Percentiles rank a stretch among this genome's conserved stretches.
Conservation (phyloP, 2,113 vertebrate species). For the Cichladusa arquata region DNA sequence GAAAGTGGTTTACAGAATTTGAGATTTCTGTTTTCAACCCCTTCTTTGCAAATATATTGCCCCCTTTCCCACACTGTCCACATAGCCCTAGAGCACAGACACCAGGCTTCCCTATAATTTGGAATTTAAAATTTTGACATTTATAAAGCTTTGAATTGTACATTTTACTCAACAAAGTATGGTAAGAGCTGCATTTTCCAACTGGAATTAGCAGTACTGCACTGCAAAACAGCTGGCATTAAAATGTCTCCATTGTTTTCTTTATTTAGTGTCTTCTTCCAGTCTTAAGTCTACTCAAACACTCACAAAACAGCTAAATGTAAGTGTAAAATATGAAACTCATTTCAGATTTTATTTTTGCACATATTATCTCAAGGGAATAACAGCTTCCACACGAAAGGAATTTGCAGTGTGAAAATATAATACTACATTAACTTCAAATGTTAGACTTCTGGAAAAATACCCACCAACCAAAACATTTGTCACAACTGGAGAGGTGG, state of each 20-base stretch:
- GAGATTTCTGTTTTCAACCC: background rate
- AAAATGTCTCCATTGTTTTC: slow-evolving; percentile 14
- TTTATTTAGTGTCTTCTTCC: slow-evolving; percentile 30
- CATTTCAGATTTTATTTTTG: background rate
- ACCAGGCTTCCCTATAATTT: background rate
- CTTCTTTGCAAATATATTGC: background rate
- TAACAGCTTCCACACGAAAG: background rate
- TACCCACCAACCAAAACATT: background rate
- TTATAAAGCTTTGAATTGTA: slow-evolving; percentile 10
- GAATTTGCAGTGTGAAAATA: background rate
- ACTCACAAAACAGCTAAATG: background rate
- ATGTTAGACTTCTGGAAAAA: background rate
- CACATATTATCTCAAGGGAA: background rate
- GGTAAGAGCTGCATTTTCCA: slow-evolving; percentile 21
- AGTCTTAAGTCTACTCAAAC: background rate
- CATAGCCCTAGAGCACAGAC: background rate
- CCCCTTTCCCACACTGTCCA: fast-evolving
- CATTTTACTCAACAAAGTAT: background rate
- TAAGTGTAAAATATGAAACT: background rate
- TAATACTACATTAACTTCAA: background rate
- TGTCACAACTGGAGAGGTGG: background rate
- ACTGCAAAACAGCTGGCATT: slow-evolving; percentile 17
- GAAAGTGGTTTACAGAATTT: background rate
- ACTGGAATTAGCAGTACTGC: background rate
- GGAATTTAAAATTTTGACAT: slow-evolving; percentile 10